Conservation (phyloP, 2,888 invertebrate species). For the Dasypogon diadema region DNA sequence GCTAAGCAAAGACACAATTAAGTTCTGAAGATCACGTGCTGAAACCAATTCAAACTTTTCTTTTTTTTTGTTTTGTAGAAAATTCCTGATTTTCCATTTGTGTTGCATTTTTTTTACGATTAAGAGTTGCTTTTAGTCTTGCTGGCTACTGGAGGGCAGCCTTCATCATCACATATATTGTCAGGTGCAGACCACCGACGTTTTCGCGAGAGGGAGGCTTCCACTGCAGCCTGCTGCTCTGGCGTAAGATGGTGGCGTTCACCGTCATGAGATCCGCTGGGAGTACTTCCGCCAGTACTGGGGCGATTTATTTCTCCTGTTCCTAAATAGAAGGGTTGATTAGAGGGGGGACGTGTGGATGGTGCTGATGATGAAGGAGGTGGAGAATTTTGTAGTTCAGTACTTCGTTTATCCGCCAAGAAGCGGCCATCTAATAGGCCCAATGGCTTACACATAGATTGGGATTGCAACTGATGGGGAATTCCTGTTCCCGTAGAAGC, state of each 20-base stretch:
- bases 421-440: constrained; percentile 47
- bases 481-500: neutral
- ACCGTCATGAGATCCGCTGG: constrained; percentile 26
- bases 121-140: constrained; percentile 49
- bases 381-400: constrained; percentile 47
- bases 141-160: constrained; percentile 54
- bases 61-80: too few relatives aligned
- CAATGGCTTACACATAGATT: constrained; percentile 54
- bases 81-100: neutral
- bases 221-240: constrained; percentile 57
- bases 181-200: constrained; percentile 71
- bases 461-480: constrained; percentile 52
- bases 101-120: constrained; percentile 33
- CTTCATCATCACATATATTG: constrained; percentile 68
- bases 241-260: constrained; percentile 19
- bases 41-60: constrained; percentile 35
- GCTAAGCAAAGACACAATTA: constrained; percentile 22
- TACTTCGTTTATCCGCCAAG: constrained; percentile 20
- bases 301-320: constrained; percentile 1
- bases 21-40: constrained; percentile 14
- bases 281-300: constrained; percentile 6
- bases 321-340: constrained; percentile 54
- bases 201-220: constrained; percentile 63
- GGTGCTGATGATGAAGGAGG: constrained; percentile 42
- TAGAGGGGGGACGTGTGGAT: constrained; percentile 51